Evolutionary conservation across 2,113 vertebrate species (phyloP), one percentile per base, ranked within the genome.

Genomic region (Chionomys nivalis): DNA sequence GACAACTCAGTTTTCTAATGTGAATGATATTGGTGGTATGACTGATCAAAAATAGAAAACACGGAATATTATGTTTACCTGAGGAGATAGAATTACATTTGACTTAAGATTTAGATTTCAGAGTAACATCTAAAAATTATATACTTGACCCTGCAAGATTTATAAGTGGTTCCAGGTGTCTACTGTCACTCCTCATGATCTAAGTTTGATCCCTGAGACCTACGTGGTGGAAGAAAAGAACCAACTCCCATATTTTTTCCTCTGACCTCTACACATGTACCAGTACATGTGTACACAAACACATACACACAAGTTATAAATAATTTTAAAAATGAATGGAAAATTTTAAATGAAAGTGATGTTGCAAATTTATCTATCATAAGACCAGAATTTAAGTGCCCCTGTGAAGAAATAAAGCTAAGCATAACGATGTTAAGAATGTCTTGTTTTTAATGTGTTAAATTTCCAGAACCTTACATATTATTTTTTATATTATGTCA

Each of bases 281-380:
- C 19, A 75, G 10, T 39, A 13, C 75, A 49, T 44, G 14, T 44
- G 12, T 26, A 47, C 8, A 76, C 55, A 58, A 19, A 58, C 55
- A 58, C 73, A 76, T 42, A 73, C n/a, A 39, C 24, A 76, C 24
- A 77, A 77, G 44, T 28, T 44, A 77, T 47, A 77, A 77, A 28
- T 49, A 79, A 55, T 12, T 79, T 79, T 10, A 23, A 31, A 31
- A 75, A 75, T 42, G 3, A 75, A 75, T 26, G 4, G 31, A 49
- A 52, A 79, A n/a, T 36, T 79, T 17, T 79, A 36, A 52, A 79
- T 52, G 31, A 52, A 78, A 68, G 28, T n/a, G 16, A 82, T 72
- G 10, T 77, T 12, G 7, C 85, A 94, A 90, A 93, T 87, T 63
- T 42, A 92, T 81, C 52, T 91, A 73, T 75, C 7, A 68, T 94